Evolutionary conservation across 1,140 invertebrate species (phyloP).

Genomic region (Lordiphosa collinella): DNA sequence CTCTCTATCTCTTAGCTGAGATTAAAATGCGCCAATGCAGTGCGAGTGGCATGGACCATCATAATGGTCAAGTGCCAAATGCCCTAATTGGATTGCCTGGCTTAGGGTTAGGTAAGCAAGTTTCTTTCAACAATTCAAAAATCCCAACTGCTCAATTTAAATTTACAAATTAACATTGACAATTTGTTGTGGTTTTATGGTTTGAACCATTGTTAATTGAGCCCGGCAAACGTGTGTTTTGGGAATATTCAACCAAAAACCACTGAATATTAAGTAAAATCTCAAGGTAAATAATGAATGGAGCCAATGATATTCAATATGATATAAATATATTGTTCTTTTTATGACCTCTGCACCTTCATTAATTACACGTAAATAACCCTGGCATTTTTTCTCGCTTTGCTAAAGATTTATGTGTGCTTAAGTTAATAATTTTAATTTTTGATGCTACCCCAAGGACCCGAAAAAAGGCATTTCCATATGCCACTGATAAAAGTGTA

Average conservation of each 20-base stretch:
- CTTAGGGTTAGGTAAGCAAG: background rate
- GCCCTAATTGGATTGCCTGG: slow-evolving; percentile 32
- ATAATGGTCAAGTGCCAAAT: slow-evolving; percentile 34
- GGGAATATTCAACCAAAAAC: background rate
- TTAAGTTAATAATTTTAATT: slow-evolving; percentile 64
- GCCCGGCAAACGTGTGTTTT: slow-evolving; percentile 4
- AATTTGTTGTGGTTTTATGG: slow-evolving; percentile 12
- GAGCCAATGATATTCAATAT: slow-evolving; percentile 1
- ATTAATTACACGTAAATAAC: slow-evolving; percentile 31
- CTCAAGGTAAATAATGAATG: background rate
- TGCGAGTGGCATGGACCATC: slow-evolving; percentile 3
- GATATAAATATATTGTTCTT: no score
- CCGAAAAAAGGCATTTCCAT: slow-evolving; percentile 5
- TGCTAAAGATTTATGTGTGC: slow-evolving; percentile 40
- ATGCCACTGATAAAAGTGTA: slow-evolving; percentile 30
- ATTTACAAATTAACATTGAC: slow-evolving; percentile 14
- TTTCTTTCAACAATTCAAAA: slow-evolving; percentile 7
- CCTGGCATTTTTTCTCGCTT: slow-evolving; percentile 15
- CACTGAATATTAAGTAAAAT: background rate
- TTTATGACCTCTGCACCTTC: slow-evolving; percentile 2
- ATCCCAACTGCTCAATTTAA: background rate
- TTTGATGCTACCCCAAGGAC: slow-evolving; percentile 55
- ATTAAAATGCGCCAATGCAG: slow-evolving; percentile 62
- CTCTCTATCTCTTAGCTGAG: slow-evolving; percentile 27
- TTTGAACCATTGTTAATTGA: slow-evolving; percentile 1